Evolutionary conservation across 2,113 vertebrate species (phyloP).

Genomic region (Podarcis cretensis): DNA sequence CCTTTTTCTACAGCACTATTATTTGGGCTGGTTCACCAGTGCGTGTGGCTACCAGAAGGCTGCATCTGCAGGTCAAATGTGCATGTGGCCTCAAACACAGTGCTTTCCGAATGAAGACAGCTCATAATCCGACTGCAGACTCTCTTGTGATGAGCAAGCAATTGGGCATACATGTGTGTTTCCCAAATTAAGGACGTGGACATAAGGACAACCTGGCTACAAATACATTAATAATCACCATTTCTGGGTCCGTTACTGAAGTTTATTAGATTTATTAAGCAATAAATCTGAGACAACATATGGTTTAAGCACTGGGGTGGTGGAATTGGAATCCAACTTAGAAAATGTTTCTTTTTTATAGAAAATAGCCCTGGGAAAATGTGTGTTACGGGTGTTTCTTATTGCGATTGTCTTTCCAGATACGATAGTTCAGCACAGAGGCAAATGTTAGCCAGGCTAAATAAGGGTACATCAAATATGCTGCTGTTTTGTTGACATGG

Average conservation of each 20-base stretch:
- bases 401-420: conserved; percentile 77
- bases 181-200: background rate
- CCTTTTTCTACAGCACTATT: background rate
- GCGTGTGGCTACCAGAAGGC: background rate
- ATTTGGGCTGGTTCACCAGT: background rate
- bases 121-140: background rate
- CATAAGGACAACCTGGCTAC: background rate
- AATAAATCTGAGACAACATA: background rate
- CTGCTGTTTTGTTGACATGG: conserved; percentile 72
- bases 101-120: background rate
- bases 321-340: background rate
- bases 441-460: conserved; percentile 80
- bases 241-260: background rate
- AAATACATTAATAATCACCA: background rate
- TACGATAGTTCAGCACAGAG: conserved; percentile 71
- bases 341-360: background rate
- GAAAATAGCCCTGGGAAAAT: background rate
- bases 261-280: background rate
- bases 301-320: conserved; percentile 18
- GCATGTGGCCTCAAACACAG: background rate
- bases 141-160: background rate
- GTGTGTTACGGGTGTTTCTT: conserved; percentile 44
- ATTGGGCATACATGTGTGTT: too few relatives aligned
- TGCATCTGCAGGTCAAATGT: background rate
- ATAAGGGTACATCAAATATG: conserved; percentile 79